A percentile compares a stretch with the other conserved stretches of the same genome.
phyloP scores from a whole-genome alignment of 2,797 vertebrate genomes.

The Caiman crocodilus region DNA sequence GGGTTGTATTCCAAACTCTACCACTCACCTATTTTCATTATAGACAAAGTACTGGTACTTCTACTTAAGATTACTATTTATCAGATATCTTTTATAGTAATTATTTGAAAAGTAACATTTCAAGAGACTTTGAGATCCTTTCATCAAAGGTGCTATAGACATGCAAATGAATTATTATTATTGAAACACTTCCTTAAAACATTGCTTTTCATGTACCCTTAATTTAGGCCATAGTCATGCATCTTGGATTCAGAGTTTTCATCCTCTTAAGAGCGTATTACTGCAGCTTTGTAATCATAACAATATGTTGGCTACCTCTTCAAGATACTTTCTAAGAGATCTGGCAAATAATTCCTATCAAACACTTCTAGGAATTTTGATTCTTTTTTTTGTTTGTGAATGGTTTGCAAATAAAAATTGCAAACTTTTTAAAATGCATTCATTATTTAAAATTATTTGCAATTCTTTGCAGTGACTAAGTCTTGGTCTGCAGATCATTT shows the following conservation, averaged over 20 bases:
- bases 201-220: background rate
- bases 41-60: background rate
- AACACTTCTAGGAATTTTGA: background rate
- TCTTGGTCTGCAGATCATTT: background rate
- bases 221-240: background rate
- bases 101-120: background rate
- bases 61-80: background rate
- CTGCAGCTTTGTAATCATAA: constrained; percentile 9
- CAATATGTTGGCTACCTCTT: background rate
- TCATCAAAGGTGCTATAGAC: background rate
- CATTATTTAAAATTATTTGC: background rate
- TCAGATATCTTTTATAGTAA: background rate
- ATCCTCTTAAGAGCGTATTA: constrained; percentile 14
- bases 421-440: background rate
- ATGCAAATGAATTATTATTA: background rate
- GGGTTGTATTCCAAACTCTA: background rate
- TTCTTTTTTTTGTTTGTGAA: background rate
- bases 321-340: background rate
- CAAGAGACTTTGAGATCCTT: background rate
- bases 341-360: background rate
- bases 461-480: background rate
- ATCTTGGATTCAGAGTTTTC: constrained; percentile 18
- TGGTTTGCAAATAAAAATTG: background rate
- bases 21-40: background rate
- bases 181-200: background rate